These are phyloP conservation scores for Acholoe squamosa DNA, from an alignment of 2,888 invertebrate genomes.

Conservation along the genomic window DNA sequence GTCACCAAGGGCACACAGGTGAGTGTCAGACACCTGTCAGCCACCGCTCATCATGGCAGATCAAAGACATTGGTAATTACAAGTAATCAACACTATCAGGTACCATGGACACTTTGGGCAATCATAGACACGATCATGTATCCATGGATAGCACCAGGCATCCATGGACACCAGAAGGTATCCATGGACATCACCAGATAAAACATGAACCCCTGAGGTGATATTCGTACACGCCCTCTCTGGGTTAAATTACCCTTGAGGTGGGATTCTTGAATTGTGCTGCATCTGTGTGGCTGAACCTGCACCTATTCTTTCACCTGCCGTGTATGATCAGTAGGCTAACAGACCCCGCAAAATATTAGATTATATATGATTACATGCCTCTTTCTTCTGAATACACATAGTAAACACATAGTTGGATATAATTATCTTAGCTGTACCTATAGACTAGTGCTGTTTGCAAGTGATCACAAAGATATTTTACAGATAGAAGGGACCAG, in stretches of 20 bases:
- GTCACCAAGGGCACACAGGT: conserved; percentile 31
- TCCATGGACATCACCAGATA: too few relatives aligned
- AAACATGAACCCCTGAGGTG: too few relatives aligned
- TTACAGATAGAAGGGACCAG: background rate
- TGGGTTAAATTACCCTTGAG: too few relatives aligned
- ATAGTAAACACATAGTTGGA: background rate
- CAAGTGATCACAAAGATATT: conserved; percentile 9
- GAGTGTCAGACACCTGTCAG: conserved; percentile 43
- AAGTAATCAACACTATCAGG: conserved; percentile 5
- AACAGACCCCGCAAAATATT: background rate
- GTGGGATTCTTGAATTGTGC: too few relatives aligned
- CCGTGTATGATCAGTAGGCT: background rate
- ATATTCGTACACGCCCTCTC: too few relatives aligned
- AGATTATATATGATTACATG: background rate
- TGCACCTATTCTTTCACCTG: too few relatives aligned
- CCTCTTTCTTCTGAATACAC: background rate
- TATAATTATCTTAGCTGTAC: background rate
- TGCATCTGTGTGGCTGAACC: too few relatives aligned
- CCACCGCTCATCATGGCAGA: conserved; percentile 35
- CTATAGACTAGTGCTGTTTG: background rate
- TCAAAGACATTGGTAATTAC: conserved; percentile 36
- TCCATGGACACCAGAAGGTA: too few relatives aligned
- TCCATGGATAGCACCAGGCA: background rate
- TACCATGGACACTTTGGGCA: too few relatives aligned
- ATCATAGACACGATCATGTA: background rate